A percentile compares a stretch with the other conserved stretches of the same genome.
These are phyloP conservation scores for Campoplex capitator DNA, from an alignment of 2,888 invertebrate genomes.

Conservation along the genomic window DNA sequence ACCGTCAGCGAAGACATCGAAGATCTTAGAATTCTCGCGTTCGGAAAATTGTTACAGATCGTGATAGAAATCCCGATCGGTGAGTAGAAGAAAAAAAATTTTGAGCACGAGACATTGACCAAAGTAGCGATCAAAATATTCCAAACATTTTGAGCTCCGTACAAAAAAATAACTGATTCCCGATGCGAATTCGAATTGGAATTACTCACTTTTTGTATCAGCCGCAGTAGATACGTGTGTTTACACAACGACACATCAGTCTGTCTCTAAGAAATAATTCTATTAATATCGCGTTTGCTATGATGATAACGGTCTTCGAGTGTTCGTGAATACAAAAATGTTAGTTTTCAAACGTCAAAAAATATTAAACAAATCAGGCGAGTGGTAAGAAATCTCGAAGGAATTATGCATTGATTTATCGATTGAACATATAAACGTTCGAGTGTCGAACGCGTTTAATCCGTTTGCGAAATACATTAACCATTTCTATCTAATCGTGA, in stretches of 20 bases:
- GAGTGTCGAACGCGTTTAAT: not conserved
- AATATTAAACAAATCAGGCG: slow-evolving; percentile 27
- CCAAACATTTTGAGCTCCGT: not conserved
- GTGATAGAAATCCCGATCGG: slow-evolving; percentile 71
- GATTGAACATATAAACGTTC: not conserved
- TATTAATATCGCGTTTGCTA: slow-evolving; percentile 44
- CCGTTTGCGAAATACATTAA: not conserved
- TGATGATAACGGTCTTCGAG: slow-evolving; percentile 33
- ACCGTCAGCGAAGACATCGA: slow-evolving; percentile 61
- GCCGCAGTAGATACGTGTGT: not conserved
- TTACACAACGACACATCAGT: not conserved
- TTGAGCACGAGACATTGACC: not conserved
- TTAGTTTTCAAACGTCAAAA: slow-evolving; percentile 14
- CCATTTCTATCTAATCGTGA: not conserved
- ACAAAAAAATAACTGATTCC: not conserved
- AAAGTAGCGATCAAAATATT: slow-evolving; percentile 13
- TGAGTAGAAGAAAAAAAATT: slow-evolving; percentile 60
- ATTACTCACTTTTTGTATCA: not conserved
- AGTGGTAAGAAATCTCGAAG: not conserved
- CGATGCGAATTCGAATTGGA: not conserved
- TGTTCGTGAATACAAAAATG: slow-evolving; percentile 22
- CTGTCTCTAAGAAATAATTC: slow-evolving; percentile 12
- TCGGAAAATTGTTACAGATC: slow-evolving; percentile 72
- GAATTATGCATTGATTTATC: not conserved
- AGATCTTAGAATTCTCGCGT: slow-evolving; percentile 68